Percentiles rank a stretch among this genome's conserved stretches.
phyloP scores from a whole-genome alignment of 2,113 vertebrate species.

The Pseudorasbora parva region DNA sequence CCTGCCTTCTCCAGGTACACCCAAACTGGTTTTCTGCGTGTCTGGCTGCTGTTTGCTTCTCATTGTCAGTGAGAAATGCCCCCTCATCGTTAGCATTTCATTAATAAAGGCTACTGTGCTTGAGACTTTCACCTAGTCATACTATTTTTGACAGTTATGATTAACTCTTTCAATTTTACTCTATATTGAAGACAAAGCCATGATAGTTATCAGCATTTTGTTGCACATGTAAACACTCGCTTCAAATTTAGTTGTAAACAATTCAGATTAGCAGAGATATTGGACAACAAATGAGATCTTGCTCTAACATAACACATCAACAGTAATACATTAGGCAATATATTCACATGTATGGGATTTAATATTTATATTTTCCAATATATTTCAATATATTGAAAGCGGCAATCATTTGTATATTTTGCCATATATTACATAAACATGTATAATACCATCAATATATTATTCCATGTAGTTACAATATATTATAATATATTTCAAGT shows the following conservation, averaged over 20 bases:
- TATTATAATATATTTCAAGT: no score
- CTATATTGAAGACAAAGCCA: not conserved
- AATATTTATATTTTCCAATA: no score
- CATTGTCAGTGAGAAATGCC: constrained; percentile 11
- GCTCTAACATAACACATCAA: not conserved
- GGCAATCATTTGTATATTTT: no score
- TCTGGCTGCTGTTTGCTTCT: constrained; percentile 32
- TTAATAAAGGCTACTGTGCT: constrained; percentile 19
- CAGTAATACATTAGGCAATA: no score
- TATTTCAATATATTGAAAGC: no score
- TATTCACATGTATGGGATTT: no score
- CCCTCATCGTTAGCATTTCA: constrained; percentile 3
- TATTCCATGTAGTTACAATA: no score
- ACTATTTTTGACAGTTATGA: not conserved
- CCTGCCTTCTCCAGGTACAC: constrained; percentile 43
- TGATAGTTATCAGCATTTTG: constrained; percentile 7
- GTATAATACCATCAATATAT: no score
- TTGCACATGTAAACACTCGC: not conserved
- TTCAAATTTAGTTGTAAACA: not conserved
- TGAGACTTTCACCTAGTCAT: not conserved
- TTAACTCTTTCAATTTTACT: not conserved
- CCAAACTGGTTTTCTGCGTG: constrained; percentile 55
- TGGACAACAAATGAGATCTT: not conserved
- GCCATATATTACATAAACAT: no score
- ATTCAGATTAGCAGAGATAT: not conserved